Evolutionary conservation across 1,140 invertebrate species (phyloP).

Genomic region (Acromyrmex heyeri): DNA sequence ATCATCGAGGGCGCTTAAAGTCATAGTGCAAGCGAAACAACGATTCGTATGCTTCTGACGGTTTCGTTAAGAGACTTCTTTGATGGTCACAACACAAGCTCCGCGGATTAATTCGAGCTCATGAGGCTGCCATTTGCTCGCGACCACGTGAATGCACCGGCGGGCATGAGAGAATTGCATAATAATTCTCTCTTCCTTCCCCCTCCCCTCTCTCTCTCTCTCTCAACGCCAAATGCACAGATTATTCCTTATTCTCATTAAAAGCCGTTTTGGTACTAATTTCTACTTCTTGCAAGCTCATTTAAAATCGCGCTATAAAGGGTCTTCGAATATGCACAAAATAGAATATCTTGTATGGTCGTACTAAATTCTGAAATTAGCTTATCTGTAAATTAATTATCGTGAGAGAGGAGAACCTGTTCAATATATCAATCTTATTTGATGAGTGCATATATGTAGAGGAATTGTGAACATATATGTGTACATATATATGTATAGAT

Average conservation of each 20-base stretch:
- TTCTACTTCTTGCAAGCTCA: conserved; percentile 16
- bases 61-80: conserved; percentile 70
- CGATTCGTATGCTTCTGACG: conserved; percentile 75
- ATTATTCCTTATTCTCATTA: conserved; percentile 50
- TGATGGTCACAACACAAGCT: conserved; percentile 69
- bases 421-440: conserved; percentile 35
- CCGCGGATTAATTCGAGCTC: conserved; percentile 76
- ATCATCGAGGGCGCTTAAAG: conserved; percentile 68
- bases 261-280: conserved; percentile 54
- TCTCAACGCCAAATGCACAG: neutral
- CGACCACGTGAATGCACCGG: conserved; percentile 76
- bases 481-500: neutral
- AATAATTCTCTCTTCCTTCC: conserved; percentile 35
- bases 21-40: conserved; percentile 69
- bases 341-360: neutral
- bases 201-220: neutral
- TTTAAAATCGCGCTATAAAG: conserved; percentile 5
- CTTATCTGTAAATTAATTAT: conserved; percentile 42
- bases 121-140: conserved; percentile 60
- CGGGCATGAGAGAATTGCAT: conserved; percentile 59
- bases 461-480: neutral
- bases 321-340: neutral
- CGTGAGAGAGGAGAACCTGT: conserved; percentile 12
- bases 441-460: neutral
- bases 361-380: conserved; percentile 17